These are phyloP conservation scores for Spongilla lacustris DNA, from an alignment of 37 sponge, comb jelly and placozoan species.

Conservation along the genomic window DNA sequence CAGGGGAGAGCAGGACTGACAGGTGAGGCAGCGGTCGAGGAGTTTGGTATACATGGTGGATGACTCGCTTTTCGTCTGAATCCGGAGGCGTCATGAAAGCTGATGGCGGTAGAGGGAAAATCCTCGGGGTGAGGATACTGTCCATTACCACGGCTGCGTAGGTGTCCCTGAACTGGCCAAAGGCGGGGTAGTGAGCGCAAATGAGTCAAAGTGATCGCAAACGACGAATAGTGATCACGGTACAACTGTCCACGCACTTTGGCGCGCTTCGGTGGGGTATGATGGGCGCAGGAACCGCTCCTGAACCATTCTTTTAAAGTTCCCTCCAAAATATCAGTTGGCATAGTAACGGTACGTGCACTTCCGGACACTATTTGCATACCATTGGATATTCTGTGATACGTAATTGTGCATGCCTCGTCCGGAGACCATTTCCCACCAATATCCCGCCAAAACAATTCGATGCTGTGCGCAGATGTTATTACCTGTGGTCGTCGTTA, in stretches of 20 bases:
- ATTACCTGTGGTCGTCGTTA: too few species aligned
- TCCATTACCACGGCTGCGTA: not conserved
- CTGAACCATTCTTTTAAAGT: not conserved
- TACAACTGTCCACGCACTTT: not conserved
- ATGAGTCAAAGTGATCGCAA: not conserved
- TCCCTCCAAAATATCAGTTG: not conserved
- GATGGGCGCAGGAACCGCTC: not conserved
- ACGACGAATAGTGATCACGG: not conserved
- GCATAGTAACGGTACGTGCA: not conserved
- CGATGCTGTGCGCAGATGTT: not conserved
- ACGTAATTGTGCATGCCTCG: not conserved
- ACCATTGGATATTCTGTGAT: not conserved
- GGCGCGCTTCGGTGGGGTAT: not conserved
- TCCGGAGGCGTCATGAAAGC: slow-evolving; percentile 31
- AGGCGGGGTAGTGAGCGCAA: not conserved
- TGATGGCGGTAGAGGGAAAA: not conserved
- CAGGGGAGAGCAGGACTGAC: slow-evolving; percentile 11
- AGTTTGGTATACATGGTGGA: not conserved
- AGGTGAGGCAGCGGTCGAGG: slow-evolving; percentile 7
- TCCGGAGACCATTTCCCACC: not conserved
- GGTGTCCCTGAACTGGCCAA: not conserved
- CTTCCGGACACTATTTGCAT: not conserved
- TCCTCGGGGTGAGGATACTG: not conserved
- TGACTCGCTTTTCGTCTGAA: not conserved
- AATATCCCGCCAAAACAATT: not conserved